These are phyloP conservation scores for Eulithis testata DNA, from an alignment of 2,888 invertebrate species.

Conservation along the genomic window DNA sequence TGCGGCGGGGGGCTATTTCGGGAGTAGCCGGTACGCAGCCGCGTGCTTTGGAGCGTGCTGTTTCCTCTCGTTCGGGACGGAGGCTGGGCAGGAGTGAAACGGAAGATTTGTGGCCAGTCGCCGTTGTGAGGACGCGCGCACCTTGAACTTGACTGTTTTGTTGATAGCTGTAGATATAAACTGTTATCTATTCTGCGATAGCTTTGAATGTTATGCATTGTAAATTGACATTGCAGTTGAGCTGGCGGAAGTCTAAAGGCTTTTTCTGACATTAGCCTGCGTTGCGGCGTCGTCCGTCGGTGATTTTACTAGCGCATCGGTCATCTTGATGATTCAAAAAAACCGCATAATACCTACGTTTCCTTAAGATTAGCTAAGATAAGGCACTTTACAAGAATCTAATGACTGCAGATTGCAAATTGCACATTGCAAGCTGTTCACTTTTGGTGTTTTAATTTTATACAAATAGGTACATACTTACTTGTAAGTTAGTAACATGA, in stretches of 20 bases:
- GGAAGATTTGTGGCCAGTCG: constrained; percentile 78
- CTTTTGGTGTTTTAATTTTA: too few species aligned
- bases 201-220: constrained; percentile 28
- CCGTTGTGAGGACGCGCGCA: constrained; percentile 45
- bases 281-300: background rate
- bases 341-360: too few species aligned
- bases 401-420: too few species aligned
- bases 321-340: too few species aligned
- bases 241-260: constrained; percentile 5
- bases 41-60: constrained; percentile 84
- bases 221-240: constrained; percentile 12
- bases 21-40: constrained; percentile 84
- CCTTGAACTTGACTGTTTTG: constrained; percentile 43
- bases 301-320: background rate
- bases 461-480: too few species aligned
- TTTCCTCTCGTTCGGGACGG: constrained; percentile 79
- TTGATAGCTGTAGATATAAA: constrained; percentile 18
- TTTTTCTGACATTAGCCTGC: constrained; percentile 2
- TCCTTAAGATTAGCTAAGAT: too few species aligned
- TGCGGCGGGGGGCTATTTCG: constrained; percentile 81
- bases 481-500: too few species aligned
- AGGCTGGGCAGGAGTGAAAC: constrained; percentile 82
- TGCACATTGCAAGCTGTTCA: too few species aligned
- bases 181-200: constrained; percentile 21
- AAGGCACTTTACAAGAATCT: too few species aligned